phyloP scores from a whole-genome alignment of 2,888 invertebrate species.

The Drosophila austrosaltans region DNA sequence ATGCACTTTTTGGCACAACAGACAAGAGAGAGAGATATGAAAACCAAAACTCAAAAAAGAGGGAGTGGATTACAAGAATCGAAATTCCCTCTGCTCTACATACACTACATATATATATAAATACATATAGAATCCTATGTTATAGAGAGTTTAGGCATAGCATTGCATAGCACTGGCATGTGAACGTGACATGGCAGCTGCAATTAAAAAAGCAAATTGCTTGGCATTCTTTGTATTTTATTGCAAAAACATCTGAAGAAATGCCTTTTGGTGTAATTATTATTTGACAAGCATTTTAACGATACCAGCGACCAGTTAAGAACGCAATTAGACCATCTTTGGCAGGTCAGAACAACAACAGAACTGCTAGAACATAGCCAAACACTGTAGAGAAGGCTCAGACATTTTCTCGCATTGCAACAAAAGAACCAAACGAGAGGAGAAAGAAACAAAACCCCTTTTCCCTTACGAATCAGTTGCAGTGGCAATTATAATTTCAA shows the following conservation, averaged over 20 bases:
- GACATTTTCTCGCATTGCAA: constrained; percentile 3
- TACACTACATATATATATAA: neutral
- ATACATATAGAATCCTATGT: neutral
- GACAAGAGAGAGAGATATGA: constrained; percentile 26
- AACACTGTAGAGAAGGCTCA: neutral
- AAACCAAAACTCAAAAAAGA: neutral
- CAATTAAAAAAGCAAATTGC: constrained; percentile 25
- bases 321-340: constrained; percentile 67
- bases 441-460: constrained; percentile 28
- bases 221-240: constrained; percentile 10
- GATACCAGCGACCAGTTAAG: constrained; percentile 64
- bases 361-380: neutral
- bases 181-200: constrained; percentile 13
- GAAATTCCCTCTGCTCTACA: constrained; percentile 10
- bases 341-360: constrained; percentile 26
- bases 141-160: neutral
- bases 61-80: constrained; percentile 12
- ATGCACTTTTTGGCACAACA: constrained; percentile 53
- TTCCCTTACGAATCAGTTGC: constrained; percentile 64
- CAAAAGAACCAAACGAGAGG: constrained; percentile 8
- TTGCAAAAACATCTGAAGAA: constrained; percentile 21
- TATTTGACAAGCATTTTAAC: constrained; percentile 71
- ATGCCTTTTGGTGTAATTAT: constrained; percentile 65
- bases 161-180: constrained; percentile 1
- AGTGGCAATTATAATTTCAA: constrained; percentile 78